phyloP scores from a whole-genome alignment of 2,888 invertebrate genomes.

The Sesia bembeciformis region DNA sequence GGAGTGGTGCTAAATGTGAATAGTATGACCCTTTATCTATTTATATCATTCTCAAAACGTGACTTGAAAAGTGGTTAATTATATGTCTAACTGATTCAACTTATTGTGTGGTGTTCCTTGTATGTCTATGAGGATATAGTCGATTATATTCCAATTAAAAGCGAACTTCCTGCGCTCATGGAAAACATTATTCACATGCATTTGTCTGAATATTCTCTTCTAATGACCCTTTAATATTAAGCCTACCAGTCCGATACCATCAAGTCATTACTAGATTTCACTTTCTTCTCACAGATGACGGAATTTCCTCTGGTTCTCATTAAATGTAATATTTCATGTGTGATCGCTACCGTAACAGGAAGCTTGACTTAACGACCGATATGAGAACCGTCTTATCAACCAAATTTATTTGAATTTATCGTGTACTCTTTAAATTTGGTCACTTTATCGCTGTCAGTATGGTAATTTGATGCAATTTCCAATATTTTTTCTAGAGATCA shows the following conservation, averaged over 20 bases:
- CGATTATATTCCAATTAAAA: no score
- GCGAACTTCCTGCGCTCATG: not conserved
- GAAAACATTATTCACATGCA: not conserved
- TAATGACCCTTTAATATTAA: not conserved
- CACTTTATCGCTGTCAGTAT: no score
- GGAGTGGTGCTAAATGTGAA: no score
- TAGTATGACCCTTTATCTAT: no score
- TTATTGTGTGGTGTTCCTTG: no score
- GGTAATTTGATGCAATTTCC: no score
- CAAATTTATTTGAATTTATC: constrained; percentile 12
- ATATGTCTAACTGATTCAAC: no score
- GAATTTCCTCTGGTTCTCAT: constrained; percentile 30
- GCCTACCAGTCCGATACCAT: not conserved
- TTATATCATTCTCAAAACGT: no score
- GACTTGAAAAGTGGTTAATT: no score
- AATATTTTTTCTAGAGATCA: no score
- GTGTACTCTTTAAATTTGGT: no score
- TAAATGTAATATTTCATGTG: constrained; percentile 14
- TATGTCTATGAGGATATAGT: no score
- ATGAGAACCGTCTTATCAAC: constrained; percentile 9
- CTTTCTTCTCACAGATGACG: constrained; percentile 25
- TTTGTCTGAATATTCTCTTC: not conserved
- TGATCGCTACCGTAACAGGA: constrained; percentile 14
- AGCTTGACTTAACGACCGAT: constrained; percentile 15
- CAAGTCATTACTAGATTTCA: constrained; percentile 30